Evolutionary conservation across 2,113 vertebrate species (phyloP).

Genomic region (human): GRCh38 chr11:37487001-37487500

Average conservation of each 20-base stretch:
- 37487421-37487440: conserved; percentile 45
- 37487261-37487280: neutral
- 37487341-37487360: conserved; percentile 39
- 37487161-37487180: neutral
- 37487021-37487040: neutral
- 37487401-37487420: conserved; percentile 37
- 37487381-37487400: conserved; percentile 25
- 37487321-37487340: neutral
- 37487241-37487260: neutral
- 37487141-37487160: neutral
- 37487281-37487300: neutral
- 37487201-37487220: neutral
- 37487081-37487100: neutral
- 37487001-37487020: neutral
- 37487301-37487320: neutral
- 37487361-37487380: conserved; percentile 31
- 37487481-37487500: conserved; percentile 57
- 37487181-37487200: neutral
- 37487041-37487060: neutral
- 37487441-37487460: conserved; percentile 9
- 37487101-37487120: neutral
- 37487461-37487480: conserved; percentile 23
- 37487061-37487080: neutral
- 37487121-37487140: neutral
- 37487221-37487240: neutral